Base-by-base conservation (phyloP, 2,113 vertebrate species). In the Amblyopsis rosae region DNA sequence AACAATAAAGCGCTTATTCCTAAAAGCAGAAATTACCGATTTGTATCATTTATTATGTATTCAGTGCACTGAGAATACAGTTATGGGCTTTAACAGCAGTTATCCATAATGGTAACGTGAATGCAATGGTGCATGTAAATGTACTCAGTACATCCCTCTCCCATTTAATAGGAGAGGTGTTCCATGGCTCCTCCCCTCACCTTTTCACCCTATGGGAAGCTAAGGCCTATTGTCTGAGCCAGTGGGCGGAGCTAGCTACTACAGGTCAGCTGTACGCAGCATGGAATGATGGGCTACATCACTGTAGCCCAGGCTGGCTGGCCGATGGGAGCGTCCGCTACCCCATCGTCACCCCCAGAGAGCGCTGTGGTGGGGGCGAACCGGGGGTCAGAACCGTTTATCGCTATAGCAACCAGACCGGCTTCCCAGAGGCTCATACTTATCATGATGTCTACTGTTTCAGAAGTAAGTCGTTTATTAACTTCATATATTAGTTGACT, bases 301-400 rank as follows among this genome's bases (percentile, higher is more conserved):
- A 93, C 85, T 98, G 96, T 88, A 96, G 90, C 82, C 95, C 96
- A 0, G 97, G 97, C 12, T 99, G 97, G 96, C 87, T 99, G 77
- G 95, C 94, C 0, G 97, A 98, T 0, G 95, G 95, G 69, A 98
- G 97, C 0, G 95, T 98, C 73, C 94, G 96, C 7, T 98, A 96
- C 80, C 96, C 97, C 68, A 96, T 98, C 9, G 87, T 95, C 75
- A 94, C 86, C 1, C 95, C 96, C 0, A 89, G 95, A 45, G 96
- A 95, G 71, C 94, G 94, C 53, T 99, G 98, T 46, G 96, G 95
- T 0, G 96, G 95, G 0, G 92, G 93, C 0, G 88, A 94, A 65
- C 93, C 97, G 0, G 96, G 96, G 0, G 96, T 97, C 85, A 92
- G 95, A 81, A 98, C 96, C 1, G 83, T 99, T 59, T 99, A 97